These are phyloP conservation scores for Oreonectes daqikongensis DNA, from an alignment of 2,797 vertebrate species.

Conservation along the genomic window DNA sequence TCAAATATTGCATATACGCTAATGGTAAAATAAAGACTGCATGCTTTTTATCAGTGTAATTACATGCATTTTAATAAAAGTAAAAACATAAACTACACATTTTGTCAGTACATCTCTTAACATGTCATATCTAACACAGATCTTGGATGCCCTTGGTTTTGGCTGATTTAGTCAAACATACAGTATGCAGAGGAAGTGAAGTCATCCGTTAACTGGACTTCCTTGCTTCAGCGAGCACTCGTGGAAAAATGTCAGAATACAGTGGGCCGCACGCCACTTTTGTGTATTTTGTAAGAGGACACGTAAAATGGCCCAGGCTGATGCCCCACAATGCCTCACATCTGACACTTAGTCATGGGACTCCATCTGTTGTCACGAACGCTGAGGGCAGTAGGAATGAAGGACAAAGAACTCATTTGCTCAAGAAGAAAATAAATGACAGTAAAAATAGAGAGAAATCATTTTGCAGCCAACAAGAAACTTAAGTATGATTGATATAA, in stretches of 20 bases:
- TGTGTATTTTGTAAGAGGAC: conserved; percentile 39
- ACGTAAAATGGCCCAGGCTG: conserved; percentile 39
- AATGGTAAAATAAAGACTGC: too few relatives aligned
- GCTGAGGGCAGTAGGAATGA: conserved; percentile 30
- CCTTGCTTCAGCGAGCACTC: conserved; percentile 27
- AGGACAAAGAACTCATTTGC: conserved; percentile 20
- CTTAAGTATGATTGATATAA: neutral
- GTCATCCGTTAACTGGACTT: conserved; percentile 34
- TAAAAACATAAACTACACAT: too few relatives aligned
- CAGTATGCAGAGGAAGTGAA: conserved; percentile 30
- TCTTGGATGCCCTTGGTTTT: conserved; percentile 1
- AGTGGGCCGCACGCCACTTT: conserved; percentile 17
- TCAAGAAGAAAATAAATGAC: neutral
- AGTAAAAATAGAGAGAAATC: neutral
- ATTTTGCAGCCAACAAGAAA: too few relatives aligned
- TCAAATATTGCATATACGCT: neutral
- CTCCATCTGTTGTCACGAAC: conserved; percentile 12
- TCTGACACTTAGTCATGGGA: conserved; percentile 34
- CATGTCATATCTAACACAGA: neutral
- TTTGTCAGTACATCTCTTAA: neutral
- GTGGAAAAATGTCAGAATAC: conserved; percentile 39
- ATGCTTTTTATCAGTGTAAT: too few relatives aligned
- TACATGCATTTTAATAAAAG: too few relatives aligned
- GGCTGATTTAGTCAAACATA: conserved; percentile 30
- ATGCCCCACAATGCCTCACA: conserved; percentile 31